Percentiles rank a stretch among this genome's conserved stretches.
Evolutionary conservation across 1,140 invertebrate genomes (phyloP).

Genomic region (Phthorimaea operculella): DNA sequence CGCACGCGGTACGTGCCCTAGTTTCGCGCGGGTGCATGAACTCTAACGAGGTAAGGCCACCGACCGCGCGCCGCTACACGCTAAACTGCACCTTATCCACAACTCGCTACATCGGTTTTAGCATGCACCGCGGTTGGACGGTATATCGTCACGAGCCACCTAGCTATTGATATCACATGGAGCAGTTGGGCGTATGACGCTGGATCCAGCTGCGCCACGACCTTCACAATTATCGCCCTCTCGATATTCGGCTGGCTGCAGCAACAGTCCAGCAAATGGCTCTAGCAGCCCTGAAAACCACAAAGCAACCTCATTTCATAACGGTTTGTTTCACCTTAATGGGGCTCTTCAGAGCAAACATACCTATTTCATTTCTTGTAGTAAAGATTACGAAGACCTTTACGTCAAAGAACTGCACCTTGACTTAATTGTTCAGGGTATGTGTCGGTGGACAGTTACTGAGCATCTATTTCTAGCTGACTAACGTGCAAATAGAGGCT

Average conservation of each 20-base stretch:
- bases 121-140: constrained; percentile 20
- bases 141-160: constrained; percentile 53
- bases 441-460: too few relatives aligned
- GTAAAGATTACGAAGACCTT: too few relatives aligned
- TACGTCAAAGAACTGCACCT: too few relatives aligned
- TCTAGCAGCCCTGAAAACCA: too few relatives aligned
- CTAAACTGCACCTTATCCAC: constrained; percentile 29
- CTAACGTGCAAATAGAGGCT: too few relatives aligned
- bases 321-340: too few relatives aligned
- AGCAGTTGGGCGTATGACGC: constrained; percentile 52
- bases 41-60: constrained; percentile 67
- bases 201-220: constrained; percentile 56
- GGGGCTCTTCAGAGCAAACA: too few relatives aligned
- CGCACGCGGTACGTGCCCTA: constrained; percentile 60
- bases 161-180: constrained; percentile 56
- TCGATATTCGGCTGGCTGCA: constrained; percentile 29
- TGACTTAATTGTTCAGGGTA: too few relatives aligned
- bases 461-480: too few relatives aligned
- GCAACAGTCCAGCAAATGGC: not conserved
- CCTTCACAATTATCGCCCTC: constrained; percentile 57
- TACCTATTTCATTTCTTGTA: too few relatives aligned
- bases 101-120: constrained; percentile 15
- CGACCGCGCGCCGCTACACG: constrained; percentile 40
- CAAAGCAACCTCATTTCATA: too few relatives aligned
- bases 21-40: constrained; percentile 65